A percentile compares a stretch with the other conserved stretches of the same genome.
These are phyloP conservation scores for Orius insidiosus DNA, from an alignment of 1,140 invertebrate genomes.

Conservation along the genomic window DNA sequence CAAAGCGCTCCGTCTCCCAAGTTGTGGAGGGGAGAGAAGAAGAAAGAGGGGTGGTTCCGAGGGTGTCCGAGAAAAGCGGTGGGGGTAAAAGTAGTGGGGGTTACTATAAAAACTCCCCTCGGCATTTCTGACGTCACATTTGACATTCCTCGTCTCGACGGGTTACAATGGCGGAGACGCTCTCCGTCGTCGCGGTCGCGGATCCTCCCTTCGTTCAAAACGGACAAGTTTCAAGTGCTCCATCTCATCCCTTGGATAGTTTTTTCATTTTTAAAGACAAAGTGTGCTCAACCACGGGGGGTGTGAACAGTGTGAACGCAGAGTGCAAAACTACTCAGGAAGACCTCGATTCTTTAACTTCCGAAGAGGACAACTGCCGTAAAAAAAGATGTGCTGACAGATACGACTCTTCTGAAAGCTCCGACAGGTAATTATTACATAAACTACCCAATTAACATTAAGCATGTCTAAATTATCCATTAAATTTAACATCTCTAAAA, in stretches of 20 bases:
- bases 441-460: not conserved
- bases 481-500: too few species aligned
- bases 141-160: not conserved
- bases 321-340: not conserved
- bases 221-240: too few species aligned
- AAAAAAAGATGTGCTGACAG: slow-evolving; percentile 70
- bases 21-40: not conserved
- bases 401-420: slow-evolving; percentile 76
- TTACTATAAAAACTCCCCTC: not conserved
- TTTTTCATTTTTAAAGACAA: too few species aligned
- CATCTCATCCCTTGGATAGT: too few species aligned
- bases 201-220: slow-evolving; percentile 8
- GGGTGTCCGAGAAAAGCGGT: not conserved
- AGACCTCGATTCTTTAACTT: slow-evolving; percentile 9
- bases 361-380: slow-evolving; percentile 30
- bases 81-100: not conserved
- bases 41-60: not conserved
- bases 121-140: slow-evolving; percentile 8
- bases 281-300: slow-evolving; percentile 1
- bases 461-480: too few species aligned
- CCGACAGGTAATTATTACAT: slow-evolving; percentile 56
- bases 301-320: slow-evolving; percentile 5
- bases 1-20: not conserved
- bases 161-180: slow-evolving; percentile 16
- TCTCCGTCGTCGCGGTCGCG: slow-evolving; percentile 9